Conservation (phyloP, 2,888 invertebrate genomes). For the Pyrocoelia pectoralis region DNA sequence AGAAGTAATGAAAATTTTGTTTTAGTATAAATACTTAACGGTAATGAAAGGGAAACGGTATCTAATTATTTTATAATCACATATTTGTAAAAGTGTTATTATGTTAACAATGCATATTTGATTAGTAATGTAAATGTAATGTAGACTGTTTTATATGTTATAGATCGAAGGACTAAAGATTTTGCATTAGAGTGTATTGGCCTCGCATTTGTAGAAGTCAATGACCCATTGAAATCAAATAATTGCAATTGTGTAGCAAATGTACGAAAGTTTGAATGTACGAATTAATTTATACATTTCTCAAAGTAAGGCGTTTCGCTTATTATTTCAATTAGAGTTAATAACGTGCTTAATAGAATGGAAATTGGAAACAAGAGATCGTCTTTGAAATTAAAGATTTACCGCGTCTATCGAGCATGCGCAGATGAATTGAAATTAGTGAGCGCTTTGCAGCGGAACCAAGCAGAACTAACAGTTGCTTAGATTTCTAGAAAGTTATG, state of each 20-base stretch:
- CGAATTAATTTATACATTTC: not conserved
- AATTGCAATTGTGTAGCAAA: slow-evolving; percentile 15
- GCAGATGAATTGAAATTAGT: slow-evolving; percentile 25
- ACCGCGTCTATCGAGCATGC: slow-evolving; percentile 27
- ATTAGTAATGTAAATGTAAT: no score
- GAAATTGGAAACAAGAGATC: slow-evolving; percentile 18
- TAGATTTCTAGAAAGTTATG: slow-evolving; percentile 50
- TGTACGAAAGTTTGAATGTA: not conserved
- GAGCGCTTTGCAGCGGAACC: slow-evolving; percentile 38
- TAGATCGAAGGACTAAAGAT: slow-evolving; percentile 6
- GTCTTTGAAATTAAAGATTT: slow-evolving; percentile 29
- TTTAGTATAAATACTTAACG: no score
- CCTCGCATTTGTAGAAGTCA: slow-evolving; percentile 36
- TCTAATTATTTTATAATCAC: no score
- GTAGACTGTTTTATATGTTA: no score
- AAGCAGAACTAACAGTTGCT: slow-evolving; percentile 38
- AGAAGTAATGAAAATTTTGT: no score
- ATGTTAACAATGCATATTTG: no score
- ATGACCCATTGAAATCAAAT: slow-evolving; percentile 38
- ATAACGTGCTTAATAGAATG: slow-evolving; percentile 17
- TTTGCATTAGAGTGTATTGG: slow-evolving; percentile 19
- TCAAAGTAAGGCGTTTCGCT: slow-evolving; percentile 2
- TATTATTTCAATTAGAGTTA: slow-evolving; percentile 1
- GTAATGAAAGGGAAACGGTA: no score
- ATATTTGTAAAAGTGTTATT: no score